phyloP scores from a whole-genome alignment of 2,113 vertebrate species.

The Plestiodon gilberti region DNA sequence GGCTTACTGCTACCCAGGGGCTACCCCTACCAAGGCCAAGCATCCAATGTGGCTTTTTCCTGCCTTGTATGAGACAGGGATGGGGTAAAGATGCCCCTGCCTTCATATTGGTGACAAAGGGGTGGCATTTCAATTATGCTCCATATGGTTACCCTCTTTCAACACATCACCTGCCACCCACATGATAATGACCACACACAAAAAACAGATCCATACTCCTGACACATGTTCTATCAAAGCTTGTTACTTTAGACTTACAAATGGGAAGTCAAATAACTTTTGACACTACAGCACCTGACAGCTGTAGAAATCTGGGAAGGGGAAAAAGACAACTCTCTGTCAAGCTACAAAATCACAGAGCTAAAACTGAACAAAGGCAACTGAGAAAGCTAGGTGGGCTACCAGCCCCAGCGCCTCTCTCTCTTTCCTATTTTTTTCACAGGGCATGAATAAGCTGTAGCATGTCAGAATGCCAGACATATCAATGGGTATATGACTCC shows the following conservation, averaged over 20 bases:
- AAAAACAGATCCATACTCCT: not conserved
- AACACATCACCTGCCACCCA: not conserved
- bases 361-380: not conserved
- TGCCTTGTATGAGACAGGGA: no score
- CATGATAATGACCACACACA: not conserved
- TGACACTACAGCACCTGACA: not conserved
- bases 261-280: not conserved
- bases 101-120: no score
- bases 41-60: no score
- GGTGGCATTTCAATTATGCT: constrained; percentile 18
- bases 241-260: not conserved
- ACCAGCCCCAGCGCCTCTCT: not conserved
- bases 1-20: no score
- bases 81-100: no score
- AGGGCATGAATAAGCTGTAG: not conserved
- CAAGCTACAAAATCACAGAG: not conserved
- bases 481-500: not conserved
- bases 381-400: not conserved
- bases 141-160: not conserved
- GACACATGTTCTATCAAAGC: not conserved
- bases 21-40: no score
- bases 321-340: not conserved
- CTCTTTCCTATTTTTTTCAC: not conserved
- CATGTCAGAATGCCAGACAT: not conserved
- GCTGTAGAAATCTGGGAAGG: not conserved